phyloP scores from a whole-genome alignment of 2,888 invertebrate species.

The Anaspis maculata region DNA sequence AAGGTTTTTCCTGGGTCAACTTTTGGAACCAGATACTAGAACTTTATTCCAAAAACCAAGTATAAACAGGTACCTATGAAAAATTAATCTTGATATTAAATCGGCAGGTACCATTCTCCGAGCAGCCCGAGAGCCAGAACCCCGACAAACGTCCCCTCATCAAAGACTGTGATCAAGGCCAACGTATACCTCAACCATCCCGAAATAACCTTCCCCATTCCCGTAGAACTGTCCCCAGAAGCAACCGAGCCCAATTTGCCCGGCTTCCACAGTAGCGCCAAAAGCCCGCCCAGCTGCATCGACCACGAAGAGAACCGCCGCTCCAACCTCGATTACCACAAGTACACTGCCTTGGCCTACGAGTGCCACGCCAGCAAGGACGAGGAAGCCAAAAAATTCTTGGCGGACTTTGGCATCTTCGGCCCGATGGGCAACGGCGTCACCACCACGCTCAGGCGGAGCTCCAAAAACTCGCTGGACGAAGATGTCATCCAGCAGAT shows the following conservation, averaged over 20 bases:
- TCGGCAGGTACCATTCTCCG: no score
- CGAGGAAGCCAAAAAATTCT: constrained; percentile 34
- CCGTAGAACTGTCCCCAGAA: constrained; percentile 22
- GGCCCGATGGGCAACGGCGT: constrained; percentile 40
- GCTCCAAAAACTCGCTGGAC: constrained; percentile 28
- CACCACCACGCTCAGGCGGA: constrained; percentile 22
- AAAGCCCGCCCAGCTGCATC: constrained; percentile 14
- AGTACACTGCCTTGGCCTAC: constrained; percentile 30
- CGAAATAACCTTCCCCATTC: constrained; percentile 38
- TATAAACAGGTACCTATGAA: no score
- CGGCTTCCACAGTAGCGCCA: neutral
- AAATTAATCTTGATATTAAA: no score
- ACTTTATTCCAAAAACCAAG: no score
- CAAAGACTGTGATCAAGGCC: constrained; percentile 23
- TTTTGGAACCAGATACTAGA: no score
- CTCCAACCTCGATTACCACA: constrained; percentile 31
- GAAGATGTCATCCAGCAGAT: constrained; percentile 27
- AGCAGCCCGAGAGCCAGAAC: no score
- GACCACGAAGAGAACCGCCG: constrained; percentile 25
- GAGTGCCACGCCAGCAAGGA: constrained; percentile 23
- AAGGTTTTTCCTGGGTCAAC: no score
- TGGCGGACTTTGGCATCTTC: constrained; percentile 38
- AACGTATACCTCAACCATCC: constrained; percentile 36
- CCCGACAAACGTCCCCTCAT: no score
- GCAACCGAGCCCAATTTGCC: constrained; percentile 20